Evolutionary conservation across 2,888 invertebrate genomes (phyloP).

Genomic region (Mechanitis messenoides): DNA sequence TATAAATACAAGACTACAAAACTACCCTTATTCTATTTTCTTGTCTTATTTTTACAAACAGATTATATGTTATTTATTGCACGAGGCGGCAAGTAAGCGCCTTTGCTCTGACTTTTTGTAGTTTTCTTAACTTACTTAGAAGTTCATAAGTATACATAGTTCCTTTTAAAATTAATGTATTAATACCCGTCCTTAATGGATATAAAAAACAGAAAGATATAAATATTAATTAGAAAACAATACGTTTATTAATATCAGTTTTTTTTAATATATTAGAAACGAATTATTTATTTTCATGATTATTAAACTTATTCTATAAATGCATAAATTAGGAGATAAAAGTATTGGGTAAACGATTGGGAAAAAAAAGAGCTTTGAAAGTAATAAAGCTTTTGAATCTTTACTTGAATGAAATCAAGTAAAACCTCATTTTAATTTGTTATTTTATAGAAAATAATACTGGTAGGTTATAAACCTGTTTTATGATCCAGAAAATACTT

Average conservation of each 20-base stretch:
- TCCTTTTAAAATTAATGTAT: slow-evolving; percentile 30
- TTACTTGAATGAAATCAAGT: not conserved
- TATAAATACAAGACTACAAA: slow-evolving; percentile 15
- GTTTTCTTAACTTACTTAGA: slow-evolving; percentile 54
- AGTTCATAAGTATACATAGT: slow-evolving; percentile 36
- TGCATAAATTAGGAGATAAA: no score
- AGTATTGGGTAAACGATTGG: not conserved
- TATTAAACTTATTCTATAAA: no score
- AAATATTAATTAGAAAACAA: not conserved
- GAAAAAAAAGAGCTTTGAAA: not conserved
- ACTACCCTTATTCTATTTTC: slow-evolving; percentile 1
- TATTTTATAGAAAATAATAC: slow-evolving; percentile 8
- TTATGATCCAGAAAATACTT: slow-evolving; percentile 13
- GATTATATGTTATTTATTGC: not conserved
- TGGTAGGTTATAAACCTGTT: slow-evolving; percentile 3
- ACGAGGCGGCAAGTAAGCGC: not conserved
- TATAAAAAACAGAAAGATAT: slow-evolving; percentile 28
- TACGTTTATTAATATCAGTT: not conserved
- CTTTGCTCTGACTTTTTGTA: not conserved
- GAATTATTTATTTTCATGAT: no score
- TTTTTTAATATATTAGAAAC: no score
- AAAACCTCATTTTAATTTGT: not conserved
- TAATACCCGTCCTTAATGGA: slow-evolving; percentile 42
- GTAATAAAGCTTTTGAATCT: not conserved
- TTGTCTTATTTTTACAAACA: no score